These are phyloP conservation scores for Plutella xylostella DNA, from an alignment of 2,888 invertebrate species.

Conservation along the genomic window DNA sequence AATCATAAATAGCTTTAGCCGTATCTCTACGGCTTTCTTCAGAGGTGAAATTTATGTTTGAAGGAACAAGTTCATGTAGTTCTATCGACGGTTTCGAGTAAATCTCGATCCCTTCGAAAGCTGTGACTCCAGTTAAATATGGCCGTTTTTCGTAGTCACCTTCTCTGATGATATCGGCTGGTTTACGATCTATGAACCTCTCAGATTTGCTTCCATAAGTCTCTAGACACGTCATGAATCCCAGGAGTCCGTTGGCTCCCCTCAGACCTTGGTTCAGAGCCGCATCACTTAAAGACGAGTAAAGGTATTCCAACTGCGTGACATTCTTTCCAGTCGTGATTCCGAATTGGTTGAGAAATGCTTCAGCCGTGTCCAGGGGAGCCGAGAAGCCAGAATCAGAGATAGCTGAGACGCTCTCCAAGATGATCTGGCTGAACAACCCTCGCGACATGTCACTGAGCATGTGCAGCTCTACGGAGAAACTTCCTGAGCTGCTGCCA, in stretches of 20 bases:
- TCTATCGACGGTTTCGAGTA: not conserved
- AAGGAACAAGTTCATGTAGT: not conserved
- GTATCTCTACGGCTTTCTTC: not conserved
- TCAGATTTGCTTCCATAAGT: not conserved
- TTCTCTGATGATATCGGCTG: not conserved
- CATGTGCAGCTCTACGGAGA: slow-evolving; percentile 1
- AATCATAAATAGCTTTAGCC: not conserved
- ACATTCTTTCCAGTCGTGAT: not conserved
- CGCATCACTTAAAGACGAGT: not conserved
- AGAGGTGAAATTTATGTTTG: not conserved
- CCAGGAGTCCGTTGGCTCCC: not conserved
- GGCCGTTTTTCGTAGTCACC: slow-evolving; percentile 2
- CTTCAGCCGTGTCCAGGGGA: not conserved
- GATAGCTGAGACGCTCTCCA: slow-evolving; percentile 3
- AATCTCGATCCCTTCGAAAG: slow-evolving; percentile 1
- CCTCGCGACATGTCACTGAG: not conserved
- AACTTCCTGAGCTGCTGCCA: slow-evolving; percentile 4
- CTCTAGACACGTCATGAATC: not conserved
- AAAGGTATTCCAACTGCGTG: not conserved
- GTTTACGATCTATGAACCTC: no score
- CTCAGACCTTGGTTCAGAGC: not conserved
- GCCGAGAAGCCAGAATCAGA: not conserved
- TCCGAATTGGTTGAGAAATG: not conserved
- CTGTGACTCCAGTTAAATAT: slow-evolving; percentile 4
- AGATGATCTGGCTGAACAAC: slow-evolving; percentile 2